Base-by-base conservation (phyloP, 2,797 vertebrate genomes). In the Buphagus erythrorhynchus region DNA sequence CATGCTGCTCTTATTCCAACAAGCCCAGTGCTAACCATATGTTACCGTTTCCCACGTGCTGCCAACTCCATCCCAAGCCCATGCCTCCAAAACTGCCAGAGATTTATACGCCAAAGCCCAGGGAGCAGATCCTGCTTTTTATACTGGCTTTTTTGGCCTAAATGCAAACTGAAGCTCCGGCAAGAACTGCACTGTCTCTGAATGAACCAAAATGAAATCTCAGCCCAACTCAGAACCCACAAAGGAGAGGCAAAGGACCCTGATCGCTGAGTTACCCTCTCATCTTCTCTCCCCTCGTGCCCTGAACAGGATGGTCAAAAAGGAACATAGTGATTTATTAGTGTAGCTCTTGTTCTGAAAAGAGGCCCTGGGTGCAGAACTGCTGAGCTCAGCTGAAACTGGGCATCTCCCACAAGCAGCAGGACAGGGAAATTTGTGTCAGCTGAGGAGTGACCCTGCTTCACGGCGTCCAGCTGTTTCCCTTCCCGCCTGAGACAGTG, bases 341-440 rank as follows among this genome's bases (percentile, higher is more conserved):
- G 71, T 49, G 22, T n/a, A 94, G 79, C 28, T 90, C 76, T 95
- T 67, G 40, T 28, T 66, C 79, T 90, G 79, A 62, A 95, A 95
- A 96, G 96, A 93, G 95, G 93, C 93, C 95, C 73, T 52, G 61
- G 36, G 48, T 52, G 29, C 76, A 91, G 73, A 82, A 92, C 33
- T 90, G 96, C 96, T 97, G 95, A 96, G 82, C 79, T 96, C 96
- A 96, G 95, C 95, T 91, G 73, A 95, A 96, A 95, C 9, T 68
- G 76, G 93, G 82, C 89, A 96, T 95, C 96, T 96, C 96, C 96
- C 93, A 94, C 94, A 58, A 86, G 66, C 66, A 93, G 63, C 0
- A 0, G 87, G 93, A 90, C 85, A 88, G 76, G 69, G 82, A 95
- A 90, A 94, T 93, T 91, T 88, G 85, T 97, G 89, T 95, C 94